A percentile compares a stretch with the other conserved stretches of the same genome.
Conservation (phyloP, 2,888 invertebrate species). For the Sarcophaga variegata region DNA sequence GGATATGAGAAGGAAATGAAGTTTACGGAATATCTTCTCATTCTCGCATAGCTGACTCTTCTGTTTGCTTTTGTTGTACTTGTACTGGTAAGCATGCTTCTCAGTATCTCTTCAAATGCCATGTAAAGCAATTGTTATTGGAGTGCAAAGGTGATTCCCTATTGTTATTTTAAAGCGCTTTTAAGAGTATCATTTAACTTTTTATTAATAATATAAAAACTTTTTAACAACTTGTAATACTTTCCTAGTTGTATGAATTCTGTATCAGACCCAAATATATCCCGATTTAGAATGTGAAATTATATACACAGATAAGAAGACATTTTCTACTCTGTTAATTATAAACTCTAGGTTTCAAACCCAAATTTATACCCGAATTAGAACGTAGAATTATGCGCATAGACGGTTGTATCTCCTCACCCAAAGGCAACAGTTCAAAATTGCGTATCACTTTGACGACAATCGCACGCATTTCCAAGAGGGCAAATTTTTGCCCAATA, state of each 20-base stretch:
- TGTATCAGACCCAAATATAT: background rate
- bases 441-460: conserved; percentile 76
- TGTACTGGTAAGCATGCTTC: too few species aligned
- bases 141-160: too few species aligned
- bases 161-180: background rate
- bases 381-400: conserved; percentile 79
- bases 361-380: conserved; percentile 77
- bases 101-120: too few species aligned
- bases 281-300: too few species aligned
- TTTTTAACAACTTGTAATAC: background rate
- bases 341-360: conserved; percentile 71
- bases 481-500: conserved; percentile 79
- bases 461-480: conserved; percentile 77
- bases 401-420: conserved; percentile 75
- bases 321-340: background rate
- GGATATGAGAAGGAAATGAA: too few species aligned
- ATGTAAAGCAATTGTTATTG: too few species aligned
- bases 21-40: too few species aligned
- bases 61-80: too few species aligned
- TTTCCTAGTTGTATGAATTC: background rate
- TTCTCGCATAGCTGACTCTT: too few species aligned
- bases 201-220: background rate
- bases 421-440: conserved; percentile 77
- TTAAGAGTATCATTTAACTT: background rate
- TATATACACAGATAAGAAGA: too few species aligned